Conservation (phyloP, 2,113 vertebrate species). For the Eulemur macaco region DNA sequence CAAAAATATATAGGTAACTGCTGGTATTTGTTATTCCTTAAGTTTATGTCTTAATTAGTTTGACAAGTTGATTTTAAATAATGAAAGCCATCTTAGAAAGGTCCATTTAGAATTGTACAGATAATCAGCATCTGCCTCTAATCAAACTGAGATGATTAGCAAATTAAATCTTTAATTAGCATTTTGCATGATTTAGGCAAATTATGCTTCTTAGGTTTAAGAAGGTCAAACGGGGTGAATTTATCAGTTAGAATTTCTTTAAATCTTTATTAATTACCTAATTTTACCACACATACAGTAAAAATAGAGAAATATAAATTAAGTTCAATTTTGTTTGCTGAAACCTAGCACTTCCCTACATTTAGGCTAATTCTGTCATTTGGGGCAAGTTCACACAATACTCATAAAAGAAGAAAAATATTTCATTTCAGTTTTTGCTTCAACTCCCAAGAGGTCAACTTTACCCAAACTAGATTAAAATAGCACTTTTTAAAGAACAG, state of each 20-base stretch:
- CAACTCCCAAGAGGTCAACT: conserved; percentile 31
- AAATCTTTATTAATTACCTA: conserved; percentile 63
- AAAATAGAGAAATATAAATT: conserved; percentile 62
- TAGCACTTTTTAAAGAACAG: not conserved
- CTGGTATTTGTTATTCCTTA: conserved; percentile 36
- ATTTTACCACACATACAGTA: conserved; percentile 54
- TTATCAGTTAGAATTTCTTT: conserved; percentile 70
- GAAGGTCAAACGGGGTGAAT: conserved; percentile 74
- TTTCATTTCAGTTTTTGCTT: conserved; percentile 1
- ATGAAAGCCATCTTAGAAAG: conserved; percentile 71
- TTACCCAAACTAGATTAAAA: conserved; percentile 28
- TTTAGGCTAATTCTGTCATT: conserved; percentile 35
- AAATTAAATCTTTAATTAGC: conserved; percentile 84
- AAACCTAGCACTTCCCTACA: conserved; percentile 51
- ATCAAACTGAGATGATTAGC: conserved; percentile 82
- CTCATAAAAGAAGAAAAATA: conserved; percentile 20
- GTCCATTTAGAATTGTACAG: conserved; percentile 77
- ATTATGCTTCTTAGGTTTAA: conserved; percentile 76
- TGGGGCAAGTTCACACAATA: conserved; percentile 33
- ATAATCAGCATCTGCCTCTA: conserved; percentile 82
- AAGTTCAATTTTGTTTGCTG: conserved; percentile 45
- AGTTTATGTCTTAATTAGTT: conserved; percentile 69
- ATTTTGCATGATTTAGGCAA: conserved; percentile 79
- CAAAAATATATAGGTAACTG: not conserved
- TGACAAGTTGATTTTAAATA: conserved; percentile 77